These are phyloP conservation scores for Drosophila baimaii DNA, from an alignment of 1,140 invertebrate species.

Conservation along the genomic window DNA sequence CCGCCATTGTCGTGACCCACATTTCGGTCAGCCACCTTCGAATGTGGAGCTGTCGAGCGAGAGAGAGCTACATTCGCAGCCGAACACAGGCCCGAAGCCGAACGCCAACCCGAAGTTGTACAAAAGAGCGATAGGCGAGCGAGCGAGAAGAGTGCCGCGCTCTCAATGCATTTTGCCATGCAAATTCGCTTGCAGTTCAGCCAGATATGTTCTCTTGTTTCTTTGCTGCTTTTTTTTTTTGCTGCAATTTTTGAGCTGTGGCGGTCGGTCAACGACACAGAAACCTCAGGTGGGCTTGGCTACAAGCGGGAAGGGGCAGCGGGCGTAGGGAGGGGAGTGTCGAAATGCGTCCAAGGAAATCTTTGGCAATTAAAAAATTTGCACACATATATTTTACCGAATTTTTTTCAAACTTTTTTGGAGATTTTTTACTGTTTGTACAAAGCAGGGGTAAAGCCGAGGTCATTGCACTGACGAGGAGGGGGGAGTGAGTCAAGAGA, in stretches of 20 bases:
- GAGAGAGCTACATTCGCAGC: conserved; percentile 25
- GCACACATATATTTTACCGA: conserved; percentile 16
- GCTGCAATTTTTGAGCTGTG: conserved; percentile 59
- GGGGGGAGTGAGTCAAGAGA: conserved; percentile 38
- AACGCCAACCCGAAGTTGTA: conserved; percentile 12
- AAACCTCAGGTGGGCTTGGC: conserved; percentile 85
- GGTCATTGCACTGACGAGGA: conserved; percentile 69
- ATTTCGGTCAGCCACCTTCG: conserved; percentile 84
- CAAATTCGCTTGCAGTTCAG: conserved; percentile 68
- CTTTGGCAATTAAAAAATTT: conserved; percentile 66
- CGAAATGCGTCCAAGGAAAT: conserved; percentile 80
- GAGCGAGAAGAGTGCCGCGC: conserved; percentile 44
- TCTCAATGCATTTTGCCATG: conserved; percentile 78
- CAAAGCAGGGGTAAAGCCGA: conserved; percentile 15
- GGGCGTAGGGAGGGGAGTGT: conserved; percentile 27
- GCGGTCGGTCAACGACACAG: conserved; percentile 84
- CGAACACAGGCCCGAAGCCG: conserved; percentile 8
- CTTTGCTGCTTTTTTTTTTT: conserved; percentile 25
- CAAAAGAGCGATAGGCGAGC: conserved; percentile 15
- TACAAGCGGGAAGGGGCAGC: conserved; percentile 19
- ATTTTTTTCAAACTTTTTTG: conserved; percentile 17
- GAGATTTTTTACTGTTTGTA: conserved; percentile 5
- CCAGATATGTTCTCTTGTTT: conserved; percentile 27
- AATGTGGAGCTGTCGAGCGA: conserved; percentile 77
- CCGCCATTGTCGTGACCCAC: conserved; percentile 84